A percentile compares a stretch with the other conserved stretches of the same genome.
These are phyloP conservation scores for Papilio machaon DNA, from an alignment of 1,140 invertebrate genomes.

Conservation along the genomic window DNA sequence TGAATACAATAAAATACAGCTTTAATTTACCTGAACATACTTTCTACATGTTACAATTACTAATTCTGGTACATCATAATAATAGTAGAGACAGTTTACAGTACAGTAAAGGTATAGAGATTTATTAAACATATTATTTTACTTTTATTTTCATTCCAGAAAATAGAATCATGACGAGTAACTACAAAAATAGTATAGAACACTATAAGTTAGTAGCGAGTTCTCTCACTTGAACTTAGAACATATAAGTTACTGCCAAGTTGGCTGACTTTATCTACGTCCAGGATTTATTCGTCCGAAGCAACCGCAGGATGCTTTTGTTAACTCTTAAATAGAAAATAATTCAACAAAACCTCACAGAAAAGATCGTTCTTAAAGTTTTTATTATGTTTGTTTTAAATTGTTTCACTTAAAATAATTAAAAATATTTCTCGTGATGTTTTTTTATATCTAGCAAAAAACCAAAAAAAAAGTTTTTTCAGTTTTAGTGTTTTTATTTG, in stretches of 20 bases:
- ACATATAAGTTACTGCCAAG: slow-evolving; percentile 7
- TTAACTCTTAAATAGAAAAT: slow-evolving; percentile 2
- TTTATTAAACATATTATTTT: neutral
- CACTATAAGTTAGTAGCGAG: slow-evolving; percentile 6
- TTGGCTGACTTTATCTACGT: slow-evolving; percentile 4
- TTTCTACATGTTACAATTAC: too few relatives aligned
- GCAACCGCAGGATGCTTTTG: neutral
- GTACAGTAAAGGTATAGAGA: too few relatives aligned
- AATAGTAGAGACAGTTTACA: too few relatives aligned
- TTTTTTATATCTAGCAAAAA: neutral
- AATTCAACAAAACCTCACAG: neutral
- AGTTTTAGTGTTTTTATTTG: neutral
- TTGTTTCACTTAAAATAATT: neutral
- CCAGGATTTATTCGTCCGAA: slow-evolving; percentile 7
- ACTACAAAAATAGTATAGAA: neutral
- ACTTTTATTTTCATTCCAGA: neutral
- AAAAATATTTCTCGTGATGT: neutral
- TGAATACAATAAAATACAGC: too few relatives aligned
- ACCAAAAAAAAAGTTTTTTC: too few relatives aligned
- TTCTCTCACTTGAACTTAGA: slow-evolving; percentile 1
- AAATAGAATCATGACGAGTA: neutral
- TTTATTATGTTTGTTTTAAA: slow-evolving; percentile 2
- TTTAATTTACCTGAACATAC: too few relatives aligned
- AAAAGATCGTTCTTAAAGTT: neutral
- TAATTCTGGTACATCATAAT: too few relatives aligned